Evolutionary conservation across 2,113 vertebrate genomes (phyloP).

Genomic region (Sebastes fasciatus): DNA sequence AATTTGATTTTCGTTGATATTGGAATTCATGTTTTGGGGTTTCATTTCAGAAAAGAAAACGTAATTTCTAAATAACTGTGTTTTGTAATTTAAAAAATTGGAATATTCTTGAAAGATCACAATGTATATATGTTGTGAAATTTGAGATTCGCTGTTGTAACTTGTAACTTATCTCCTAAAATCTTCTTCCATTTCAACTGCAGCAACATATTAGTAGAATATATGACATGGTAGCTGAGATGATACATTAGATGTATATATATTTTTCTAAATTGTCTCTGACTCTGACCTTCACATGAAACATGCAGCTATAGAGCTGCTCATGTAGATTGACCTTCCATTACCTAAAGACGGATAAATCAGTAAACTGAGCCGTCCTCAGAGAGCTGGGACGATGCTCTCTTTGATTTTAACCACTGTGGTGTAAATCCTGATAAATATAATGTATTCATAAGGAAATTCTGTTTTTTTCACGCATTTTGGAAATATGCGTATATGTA

Average conservation of each 20-base stretch:
- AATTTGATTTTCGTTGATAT: not conserved
- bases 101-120: not conserved
- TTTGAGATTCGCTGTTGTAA: not conserved
- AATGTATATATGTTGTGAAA: not conserved
- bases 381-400: not conserved
- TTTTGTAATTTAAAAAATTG: not conserved
- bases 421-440: slow-evolving; percentile 4
- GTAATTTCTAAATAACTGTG: not conserved
- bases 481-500: not conserved
- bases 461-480: not conserved
- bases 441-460: not conserved
- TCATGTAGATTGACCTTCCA: slow-evolving; percentile 18
- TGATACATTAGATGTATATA: slow-evolving; percentile 3
- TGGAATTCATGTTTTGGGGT: not conserved
- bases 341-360: slow-evolving; percentile 27
- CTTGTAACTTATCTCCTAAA: not conserved
- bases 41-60: not conserved
- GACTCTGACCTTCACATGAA: slow-evolving; percentile 22
- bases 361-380: not conserved
- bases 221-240: not conserved
- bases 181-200: not conserved
- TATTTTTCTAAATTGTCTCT: slow-evolving; percentile 1
- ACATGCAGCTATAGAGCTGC: slow-evolving; percentile 23
- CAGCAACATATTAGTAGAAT: not conserved
- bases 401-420: not conserved